Percentiles rank a stretch among this genome's conserved stretches.
Conservation (phyloP, 2,888 invertebrate species). For the Liposcelis brunnea region DNA sequence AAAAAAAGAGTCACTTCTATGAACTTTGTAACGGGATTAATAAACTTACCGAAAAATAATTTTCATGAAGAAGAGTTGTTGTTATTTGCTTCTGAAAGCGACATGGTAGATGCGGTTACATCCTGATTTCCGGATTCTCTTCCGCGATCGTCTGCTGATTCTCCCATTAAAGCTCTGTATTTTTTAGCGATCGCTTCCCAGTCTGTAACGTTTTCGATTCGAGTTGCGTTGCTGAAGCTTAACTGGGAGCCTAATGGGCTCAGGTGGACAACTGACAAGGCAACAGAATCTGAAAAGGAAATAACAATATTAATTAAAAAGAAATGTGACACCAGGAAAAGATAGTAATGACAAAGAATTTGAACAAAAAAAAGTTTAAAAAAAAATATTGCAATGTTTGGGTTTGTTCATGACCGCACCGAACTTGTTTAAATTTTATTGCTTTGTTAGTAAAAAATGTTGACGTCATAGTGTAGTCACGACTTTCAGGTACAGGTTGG, state of each 20-base stretch:
- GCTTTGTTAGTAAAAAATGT: no score
- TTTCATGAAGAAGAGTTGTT: no score
- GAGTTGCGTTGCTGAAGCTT: conserved; percentile 53
- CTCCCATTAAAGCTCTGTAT: conserved; percentile 57
- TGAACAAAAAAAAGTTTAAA: conserved; percentile 3
- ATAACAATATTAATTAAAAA: conserved; percentile 2
- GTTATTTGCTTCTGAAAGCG: not conserved
- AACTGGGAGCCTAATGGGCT: conserved; percentile 72
- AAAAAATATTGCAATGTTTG: not conserved
- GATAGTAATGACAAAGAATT: not conserved
- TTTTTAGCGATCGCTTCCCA: conserved; percentile 84
- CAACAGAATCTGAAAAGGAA: conserved; percentile 41
- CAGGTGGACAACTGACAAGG: conserved; percentile 60
- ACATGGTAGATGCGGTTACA: conserved; percentile 4
- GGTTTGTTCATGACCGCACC: no score
- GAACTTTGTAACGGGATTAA: no score
- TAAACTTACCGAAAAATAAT: no score
- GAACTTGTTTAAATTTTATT: no score
- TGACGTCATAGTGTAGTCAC: no score
- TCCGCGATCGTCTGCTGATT: conserved; percentile 30
- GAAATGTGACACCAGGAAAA: not conserved
- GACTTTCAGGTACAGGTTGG: no score
- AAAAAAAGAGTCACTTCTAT: no score
- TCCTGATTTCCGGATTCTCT: not conserved
- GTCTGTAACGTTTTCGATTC: conserved; percentile 79